Evolutionary conservation across 2,797 vertebrate genomes (phyloP).

Genomic region (Oophaga sylvatica): DNA sequence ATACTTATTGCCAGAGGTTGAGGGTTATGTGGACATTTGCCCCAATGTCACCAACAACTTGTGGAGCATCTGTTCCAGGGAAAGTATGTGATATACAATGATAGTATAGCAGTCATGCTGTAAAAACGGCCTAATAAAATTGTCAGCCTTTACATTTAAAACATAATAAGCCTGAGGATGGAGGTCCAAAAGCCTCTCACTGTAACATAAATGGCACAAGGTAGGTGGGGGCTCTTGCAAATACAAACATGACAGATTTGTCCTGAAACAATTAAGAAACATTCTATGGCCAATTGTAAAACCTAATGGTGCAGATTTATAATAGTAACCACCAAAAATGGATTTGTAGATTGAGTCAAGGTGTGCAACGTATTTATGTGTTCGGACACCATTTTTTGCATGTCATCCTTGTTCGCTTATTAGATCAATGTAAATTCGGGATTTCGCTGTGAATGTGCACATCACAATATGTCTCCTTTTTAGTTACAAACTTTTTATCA

Average conservation of each 20-base stretch:
- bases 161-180: too few species aligned
- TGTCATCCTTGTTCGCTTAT: too few species aligned
- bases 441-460: neutral
- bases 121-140: neutral
- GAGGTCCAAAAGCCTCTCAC: too few species aligned
- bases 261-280: neutral
- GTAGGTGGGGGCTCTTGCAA: neutral
- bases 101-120: neutral
- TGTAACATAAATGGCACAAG: neutral
- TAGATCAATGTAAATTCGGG: too few species aligned
- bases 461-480: neutral
- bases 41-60: slow-evolving; percentile 4
- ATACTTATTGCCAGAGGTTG: slow-evolving; percentile 19
- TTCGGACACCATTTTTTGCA: too few species aligned
- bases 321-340: neutral
- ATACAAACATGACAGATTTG: neutral
- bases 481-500: neutral
- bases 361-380: too few species aligned
- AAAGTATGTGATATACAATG: slow-evolving; percentile 24
- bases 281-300: neutral
- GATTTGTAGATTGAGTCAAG: too few species aligned
- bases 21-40: slow-evolving; percentile 15
- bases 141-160: neutral
- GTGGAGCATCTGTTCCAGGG: slow-evolving; percentile 11
- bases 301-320: neutral